These are phyloP conservation scores for Fragum fragum DNA, from an alignment of 2,888 invertebrate species.

Conservation along the genomic window DNA sequence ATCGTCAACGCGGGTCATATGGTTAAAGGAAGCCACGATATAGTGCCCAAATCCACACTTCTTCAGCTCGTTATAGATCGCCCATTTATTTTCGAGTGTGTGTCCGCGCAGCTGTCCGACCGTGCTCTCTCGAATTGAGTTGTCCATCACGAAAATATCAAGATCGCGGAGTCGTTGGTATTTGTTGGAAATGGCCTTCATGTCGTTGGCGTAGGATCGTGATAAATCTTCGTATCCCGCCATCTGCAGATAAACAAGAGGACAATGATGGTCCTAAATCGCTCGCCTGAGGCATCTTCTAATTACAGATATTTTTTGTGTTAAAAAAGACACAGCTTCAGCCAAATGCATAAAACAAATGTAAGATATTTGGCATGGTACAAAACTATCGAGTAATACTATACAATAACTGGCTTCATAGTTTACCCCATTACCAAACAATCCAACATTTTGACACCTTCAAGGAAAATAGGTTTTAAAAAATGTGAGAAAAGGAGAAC, in stretches of 20 bases:
- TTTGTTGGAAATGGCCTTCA: constrained; percentile 1
- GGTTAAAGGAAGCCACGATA: constrained; percentile 31
- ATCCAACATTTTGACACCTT: no score
- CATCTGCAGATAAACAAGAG: constrained; percentile 10
- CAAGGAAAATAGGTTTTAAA: no score
- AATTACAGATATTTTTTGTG: no score
- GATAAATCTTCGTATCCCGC: neutral
- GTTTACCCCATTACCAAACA: no score
- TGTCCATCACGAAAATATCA: constrained; percentile 33
- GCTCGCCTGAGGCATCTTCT: no score
- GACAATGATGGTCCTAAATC: no score
- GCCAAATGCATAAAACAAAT: no score
- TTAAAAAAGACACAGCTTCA: no score
- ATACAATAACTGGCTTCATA: no score
- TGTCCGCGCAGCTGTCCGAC: constrained; percentile 34
- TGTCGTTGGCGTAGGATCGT: constrained; percentile 8
- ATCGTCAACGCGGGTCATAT: constrained; percentile 33
- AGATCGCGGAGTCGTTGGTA: constrained; percentile 29
- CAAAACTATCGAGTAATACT: no score
- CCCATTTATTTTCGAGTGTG: constrained; percentile 41
- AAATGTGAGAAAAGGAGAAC: no score
- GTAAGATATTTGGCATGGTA: no score
- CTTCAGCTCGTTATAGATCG: constrained; percentile 34
- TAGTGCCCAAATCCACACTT: constrained; percentile 38
- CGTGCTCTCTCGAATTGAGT: constrained; percentile 10